Conservation (phyloP, 2,888 invertebrate genomes). For the Melipona bicolor region DNA sequence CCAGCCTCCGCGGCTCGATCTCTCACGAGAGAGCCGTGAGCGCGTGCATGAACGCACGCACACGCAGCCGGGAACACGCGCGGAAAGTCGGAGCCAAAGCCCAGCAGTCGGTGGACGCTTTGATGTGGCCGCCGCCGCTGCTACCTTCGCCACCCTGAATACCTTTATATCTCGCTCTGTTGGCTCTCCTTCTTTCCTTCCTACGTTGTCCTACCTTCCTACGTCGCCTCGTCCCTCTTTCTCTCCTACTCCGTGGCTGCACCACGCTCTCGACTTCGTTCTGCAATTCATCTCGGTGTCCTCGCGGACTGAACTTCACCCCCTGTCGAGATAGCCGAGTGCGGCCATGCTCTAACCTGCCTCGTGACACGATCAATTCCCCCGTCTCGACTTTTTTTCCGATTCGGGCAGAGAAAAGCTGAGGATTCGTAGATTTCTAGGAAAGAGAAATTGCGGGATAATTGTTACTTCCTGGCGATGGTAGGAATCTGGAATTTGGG, state of each 20-base stretch:
- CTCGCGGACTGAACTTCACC: slow-evolving; percentile 50
- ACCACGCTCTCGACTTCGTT: slow-evolving; percentile 65
- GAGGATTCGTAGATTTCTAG: background rate
- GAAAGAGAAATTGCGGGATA: background rate
- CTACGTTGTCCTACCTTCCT: slow-evolving; percentile 35
- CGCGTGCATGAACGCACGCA: slow-evolving; percentile 62
- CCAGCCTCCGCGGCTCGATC: slow-evolving; percentile 50
- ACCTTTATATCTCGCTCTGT: slow-evolving; percentile 74
- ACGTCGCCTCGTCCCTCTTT: slow-evolving; percentile 25
- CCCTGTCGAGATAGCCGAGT: slow-evolving; percentile 30
- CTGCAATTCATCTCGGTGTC: slow-evolving; percentile 73
- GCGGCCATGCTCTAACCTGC: slow-evolving; percentile 21
- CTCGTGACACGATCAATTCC: background rate
- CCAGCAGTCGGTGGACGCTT: slow-evolving; percentile 80
- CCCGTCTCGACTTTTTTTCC: background rate
- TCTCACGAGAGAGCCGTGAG: slow-evolving; percentile 58
- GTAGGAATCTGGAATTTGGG: too few relatives aligned
- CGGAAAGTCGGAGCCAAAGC: slow-evolving; percentile 75
- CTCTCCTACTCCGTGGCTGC: slow-evolving; percentile 37
- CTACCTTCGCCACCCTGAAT: slow-evolving; percentile 80
- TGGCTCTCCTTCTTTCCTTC: slow-evolving; percentile 37
- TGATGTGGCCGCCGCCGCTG: slow-evolving; percentile 81
- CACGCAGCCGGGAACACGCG: slow-evolving; percentile 69
- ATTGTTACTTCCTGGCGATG: background rate
- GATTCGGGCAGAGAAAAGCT: too few relatives aligned